Base-by-base conservation (phyloP, 2,888 invertebrate species). In the Tubiluchus corallicola region DNA sequence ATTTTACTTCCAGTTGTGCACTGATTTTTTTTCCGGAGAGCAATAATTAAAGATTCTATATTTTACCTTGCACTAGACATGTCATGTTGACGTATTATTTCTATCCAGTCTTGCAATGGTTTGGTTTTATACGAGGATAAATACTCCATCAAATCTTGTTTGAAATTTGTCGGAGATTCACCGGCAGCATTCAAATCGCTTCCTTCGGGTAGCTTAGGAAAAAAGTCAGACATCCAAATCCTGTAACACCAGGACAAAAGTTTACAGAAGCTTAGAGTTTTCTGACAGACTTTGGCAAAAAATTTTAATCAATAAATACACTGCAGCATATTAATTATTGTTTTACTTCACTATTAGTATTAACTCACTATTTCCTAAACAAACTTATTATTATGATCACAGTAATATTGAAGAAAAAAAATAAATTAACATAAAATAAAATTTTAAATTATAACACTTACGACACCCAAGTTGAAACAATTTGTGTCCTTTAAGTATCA, bases 191-290 rank as follows among this genome's bases (percentile, higher is more conserved):
- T n/a, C n/a, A n/a, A n/a, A n/a, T n/a, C n/a, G n/a, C n/a, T n/a
- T n/a, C n/a, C n/a, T n/a, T n/a, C 29, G 20, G 49, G 45, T 37
- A 59, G 47, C 38, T 67, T 69, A 0, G 79, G 76, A 53, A 87
- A 77, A 21, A 70, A 60, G 0, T 87, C 87, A 58, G 88, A 85
- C 20, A 92, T 71, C 92, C 92, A 92, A 5, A 90, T 64, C 0
- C 83, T 83, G 56, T 5, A 61, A 20, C 9, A 21, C 17, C 2
- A 17, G 2, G 5, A 57, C n/a, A n/a, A n/a, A n/a, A n/a, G n/a
- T n/a, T n/a, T n/a, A n/a, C n/a, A n/a, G n/a, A n/a, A n/a, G n/a
- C n/a, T n/a, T n/a, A n/a, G n/a, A n/a, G n/a, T n/a, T n/a, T n/a
- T n/a, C n/a, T n/a, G n/a, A n/a, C n/a, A n/a, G n/a, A n/a, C n/a